These are phyloP conservation scores for Lithodes maja DNA, from an alignment of 2,888 invertebrate genomes.

Conservation along the genomic window DNA sequence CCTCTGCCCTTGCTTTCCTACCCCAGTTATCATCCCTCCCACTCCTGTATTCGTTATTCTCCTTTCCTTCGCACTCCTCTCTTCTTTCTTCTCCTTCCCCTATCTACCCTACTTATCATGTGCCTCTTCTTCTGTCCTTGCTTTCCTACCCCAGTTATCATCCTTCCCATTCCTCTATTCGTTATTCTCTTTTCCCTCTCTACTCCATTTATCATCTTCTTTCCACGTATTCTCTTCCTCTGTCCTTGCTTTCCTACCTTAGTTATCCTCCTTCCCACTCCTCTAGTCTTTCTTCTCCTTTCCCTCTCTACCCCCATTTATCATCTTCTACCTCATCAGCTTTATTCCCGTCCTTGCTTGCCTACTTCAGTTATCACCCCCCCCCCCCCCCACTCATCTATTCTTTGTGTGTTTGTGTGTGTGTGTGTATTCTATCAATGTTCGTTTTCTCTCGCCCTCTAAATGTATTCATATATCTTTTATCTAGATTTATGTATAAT, in stretches of 20 bases:
- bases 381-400: background rate
- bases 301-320: background rate
- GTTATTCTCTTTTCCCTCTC: background rate
- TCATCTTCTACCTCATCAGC: background rate
- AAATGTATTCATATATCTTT: no score
- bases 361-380: background rate
- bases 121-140: background rate
- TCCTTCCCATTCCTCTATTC: background rate
- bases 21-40: background rate
- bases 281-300: background rate
- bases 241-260: background rate
- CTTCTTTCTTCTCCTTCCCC: background rate
- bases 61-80: background rate
- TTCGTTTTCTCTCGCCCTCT: no score
- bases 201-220: background rate
- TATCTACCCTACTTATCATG: background rate
- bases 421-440: no score
- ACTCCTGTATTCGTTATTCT: background rate
- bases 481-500: no score
- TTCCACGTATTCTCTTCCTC: background rate
- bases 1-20: background rate
- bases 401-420: no score
- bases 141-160: background rate
- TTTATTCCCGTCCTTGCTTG: no score
- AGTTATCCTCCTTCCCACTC: background rate